phyloP scores from a whole-genome alignment of 2,888 invertebrate species.

The Drymonia ruficornis region DNA sequence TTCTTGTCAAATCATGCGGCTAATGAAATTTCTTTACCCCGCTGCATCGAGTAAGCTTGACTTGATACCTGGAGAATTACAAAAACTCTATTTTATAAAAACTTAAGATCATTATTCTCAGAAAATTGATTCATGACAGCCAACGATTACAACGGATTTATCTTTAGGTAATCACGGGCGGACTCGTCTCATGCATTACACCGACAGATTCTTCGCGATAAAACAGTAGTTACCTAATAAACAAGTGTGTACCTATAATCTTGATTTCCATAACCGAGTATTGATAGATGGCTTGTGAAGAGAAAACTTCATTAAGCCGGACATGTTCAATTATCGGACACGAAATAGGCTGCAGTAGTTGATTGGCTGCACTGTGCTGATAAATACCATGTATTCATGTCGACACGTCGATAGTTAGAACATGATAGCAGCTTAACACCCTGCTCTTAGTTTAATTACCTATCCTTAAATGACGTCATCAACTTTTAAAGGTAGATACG shows the following conservation, averaged over 20 bases:
- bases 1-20: slow-evolving; percentile 77
- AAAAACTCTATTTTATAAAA: not conserved
- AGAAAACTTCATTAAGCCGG: slow-evolving; percentile 71
- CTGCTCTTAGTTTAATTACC: not conserved
- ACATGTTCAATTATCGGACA: slow-evolving; percentile 74
- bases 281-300: slow-evolving; percentile 28
- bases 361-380: slow-evolving; percentile 38
- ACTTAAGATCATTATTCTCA: too few relatives aligned
- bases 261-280: not conserved
- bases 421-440: slow-evolving; percentile 13
- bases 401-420: slow-evolving; percentile 11
- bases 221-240: not conserved
- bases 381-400: slow-evolving; percentile 25
- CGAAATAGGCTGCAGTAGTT: slow-evolving; percentile 44
- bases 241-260: not conserved
- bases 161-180: too few relatives aligned
- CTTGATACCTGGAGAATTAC: slow-evolving; percentile 17
- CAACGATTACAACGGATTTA: too few relatives aligned
- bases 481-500: not conserved
- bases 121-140: too few relatives aligned
- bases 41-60: slow-evolving; percentile 32
- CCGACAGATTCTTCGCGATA: too few relatives aligned
- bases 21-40: slow-evolving; percentile 68
- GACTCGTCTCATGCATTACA: too few relatives aligned
- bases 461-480: not conserved